phyloP scores from a whole-genome alignment of 2,888 invertebrate genomes.

The Homarus gammarus region DNA sequence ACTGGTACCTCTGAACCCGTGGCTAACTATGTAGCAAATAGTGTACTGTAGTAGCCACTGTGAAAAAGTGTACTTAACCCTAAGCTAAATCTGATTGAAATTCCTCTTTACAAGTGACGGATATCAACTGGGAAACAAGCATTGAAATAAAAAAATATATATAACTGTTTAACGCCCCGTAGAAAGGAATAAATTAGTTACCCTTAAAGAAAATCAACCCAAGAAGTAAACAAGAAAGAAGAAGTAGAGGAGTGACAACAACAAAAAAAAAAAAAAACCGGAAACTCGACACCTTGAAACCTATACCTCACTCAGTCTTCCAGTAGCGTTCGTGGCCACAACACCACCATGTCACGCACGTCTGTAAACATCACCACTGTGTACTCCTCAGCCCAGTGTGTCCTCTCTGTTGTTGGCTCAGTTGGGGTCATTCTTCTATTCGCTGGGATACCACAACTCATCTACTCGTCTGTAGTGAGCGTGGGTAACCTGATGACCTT shows the following conservation, averaged over 20 bases:
- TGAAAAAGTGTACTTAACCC: no score
- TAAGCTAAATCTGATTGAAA: no score
- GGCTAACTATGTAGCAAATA: no score
- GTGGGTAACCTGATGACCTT: constrained; percentile 73
- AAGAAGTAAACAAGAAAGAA: not conserved
- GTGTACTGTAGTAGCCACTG: no score
- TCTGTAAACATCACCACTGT: constrained; percentile 42
- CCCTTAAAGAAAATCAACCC: not conserved
- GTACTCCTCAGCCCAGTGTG: constrained; percentile 65
- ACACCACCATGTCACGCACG: constrained; percentile 39
- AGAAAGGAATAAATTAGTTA: no score
- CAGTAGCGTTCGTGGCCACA: not conserved
- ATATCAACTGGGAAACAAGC: no score
- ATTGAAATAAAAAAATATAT: no score
- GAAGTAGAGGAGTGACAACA: not conserved
- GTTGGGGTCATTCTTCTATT: constrained; percentile 74
- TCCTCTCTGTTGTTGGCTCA: constrained; percentile 67
- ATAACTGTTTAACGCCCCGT: no score
- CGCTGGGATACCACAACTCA: constrained; percentile 75
- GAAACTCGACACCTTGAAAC: not conserved
- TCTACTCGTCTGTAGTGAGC: constrained; percentile 70
- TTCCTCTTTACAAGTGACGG: no score
- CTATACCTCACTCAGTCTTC: not conserved
- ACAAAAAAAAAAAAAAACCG: not conserved
- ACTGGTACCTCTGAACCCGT: no score